Base-by-base conservation (phyloP, 2,797 vertebrate genomes). In the Pipistrellus kuhlii region DNA sequence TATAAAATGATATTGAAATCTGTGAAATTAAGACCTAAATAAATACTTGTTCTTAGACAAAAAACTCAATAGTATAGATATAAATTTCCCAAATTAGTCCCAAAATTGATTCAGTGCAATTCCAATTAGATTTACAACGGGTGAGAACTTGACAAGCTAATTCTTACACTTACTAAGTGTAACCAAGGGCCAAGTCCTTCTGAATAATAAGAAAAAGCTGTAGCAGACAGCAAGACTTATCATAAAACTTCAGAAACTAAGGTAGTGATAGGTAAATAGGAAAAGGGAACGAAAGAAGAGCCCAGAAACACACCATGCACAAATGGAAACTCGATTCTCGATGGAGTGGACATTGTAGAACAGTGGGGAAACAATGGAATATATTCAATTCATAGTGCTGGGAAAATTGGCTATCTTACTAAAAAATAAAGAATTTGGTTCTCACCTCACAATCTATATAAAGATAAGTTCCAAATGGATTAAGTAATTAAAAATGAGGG, bases 11-110 rank as follows among this genome's bases (percentile, higher is more conserved):
- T 90, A 75, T 85, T 96, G 73, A 93, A 95, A 46, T 81, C 66
- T 14, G 27, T 86, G 92, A 69, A 69, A 78, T 72, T 76, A 81
- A 92, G 35, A 84, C 23, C 30, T 75, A 66, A 86, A 80, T 92
- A 92, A 97, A 85, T 78, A 85, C 53, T 75, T 75, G 6, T 92
- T 77, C 57, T 87, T 94, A 35, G 57, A 81, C 20, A 96, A 90
- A 85, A 73, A 88, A 78, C 9, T 6, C 17, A 44, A 87, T 44
- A 69, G 94, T 91, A 73, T 91, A 91, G 48, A 85, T 41, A 57
- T 48, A 89, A 92, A 85, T 91, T 87, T 83, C 17, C 57, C 66
- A 92, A 78, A 75, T 27, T 86, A 32, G 18, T 59, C 6, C 90
- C 53, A 55, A 55, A 55, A 90, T 84, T 51, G 53, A 94, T 44